phyloP scores from a whole-genome alignment of 1,140 invertebrate species.

The Vanessa atalanta region DNA sequence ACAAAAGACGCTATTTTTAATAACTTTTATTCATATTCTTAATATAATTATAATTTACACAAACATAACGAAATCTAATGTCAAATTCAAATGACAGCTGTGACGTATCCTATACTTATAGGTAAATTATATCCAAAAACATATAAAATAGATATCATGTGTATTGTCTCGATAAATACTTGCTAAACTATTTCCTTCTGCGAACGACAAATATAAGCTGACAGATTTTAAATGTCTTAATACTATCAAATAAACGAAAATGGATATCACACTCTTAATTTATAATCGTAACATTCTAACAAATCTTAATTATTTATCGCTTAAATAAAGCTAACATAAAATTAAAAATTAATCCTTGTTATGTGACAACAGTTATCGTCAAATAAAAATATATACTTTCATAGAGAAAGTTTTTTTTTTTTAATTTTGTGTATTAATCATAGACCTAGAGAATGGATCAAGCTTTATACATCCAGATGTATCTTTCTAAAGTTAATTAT shows the following conservation, averaged over 20 bases:
- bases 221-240: conserved; percentile 11
- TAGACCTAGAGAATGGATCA: too few species aligned
- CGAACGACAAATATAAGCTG: not conserved
- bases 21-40: conserved; percentile 72
- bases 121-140: conserved; percentile 1
- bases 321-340: conserved; percentile 3
- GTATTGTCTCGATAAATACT: conserved; percentile 28
- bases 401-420: too few species aligned
- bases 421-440: too few species aligned
- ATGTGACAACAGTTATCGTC: too few species aligned
- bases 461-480: too few species aligned
- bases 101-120: conserved; percentile 4
- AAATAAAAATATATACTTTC: too few species aligned
- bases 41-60: conserved; percentile 74
- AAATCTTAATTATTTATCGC: conserved; percentile 5
- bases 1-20: conserved; percentile 59
- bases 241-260: conserved; percentile 19
- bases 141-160: not conserved
- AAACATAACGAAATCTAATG: conserved; percentile 75
- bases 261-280: conserved; percentile 23
- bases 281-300: conserved; percentile 4
- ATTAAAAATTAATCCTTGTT: not conserved
- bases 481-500: too few species aligned
- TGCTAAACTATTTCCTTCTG: conserved; percentile 2
- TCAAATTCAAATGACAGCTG: conserved; percentile 47